Evolutionary conservation across 2,888 invertebrate species (phyloP).

Genomic region (Fabriciana adippe): DNA sequence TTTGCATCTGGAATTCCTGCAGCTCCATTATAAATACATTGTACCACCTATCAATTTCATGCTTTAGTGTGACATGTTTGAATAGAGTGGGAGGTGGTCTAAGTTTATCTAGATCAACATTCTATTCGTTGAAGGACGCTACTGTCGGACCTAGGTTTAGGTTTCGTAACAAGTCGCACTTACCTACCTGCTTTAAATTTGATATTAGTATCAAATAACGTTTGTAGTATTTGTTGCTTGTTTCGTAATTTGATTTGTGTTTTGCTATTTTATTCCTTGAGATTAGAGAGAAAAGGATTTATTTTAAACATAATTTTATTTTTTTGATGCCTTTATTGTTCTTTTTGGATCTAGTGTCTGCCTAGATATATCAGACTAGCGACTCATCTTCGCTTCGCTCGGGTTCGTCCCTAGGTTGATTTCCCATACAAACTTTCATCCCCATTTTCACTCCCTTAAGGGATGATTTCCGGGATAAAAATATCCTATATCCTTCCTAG

Average conservation of each 20-base stretch:
- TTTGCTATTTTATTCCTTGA: slow-evolving; percentile 7
- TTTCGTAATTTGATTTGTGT: slow-evolving; percentile 30
- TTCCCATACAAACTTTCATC: too few relatives aligned
- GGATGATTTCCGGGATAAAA: too few relatives aligned
- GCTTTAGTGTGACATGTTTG: slow-evolving; percentile 51
- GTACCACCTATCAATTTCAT: slow-evolving; percentile 26
- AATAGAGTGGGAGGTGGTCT: slow-evolving; percentile 56
- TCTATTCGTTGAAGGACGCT: slow-evolving; percentile 66
- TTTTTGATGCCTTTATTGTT: too few relatives aligned
- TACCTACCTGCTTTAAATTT: slow-evolving; percentile 29
- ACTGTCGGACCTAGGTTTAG: slow-evolving; percentile 49
- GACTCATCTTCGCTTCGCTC: too few relatives aligned
- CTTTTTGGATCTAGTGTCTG: too few relatives aligned
- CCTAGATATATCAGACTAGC: too few relatives aligned
- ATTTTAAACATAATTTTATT: too few relatives aligned
- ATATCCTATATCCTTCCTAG: too few relatives aligned
- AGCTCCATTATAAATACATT: slow-evolving; percentile 4
- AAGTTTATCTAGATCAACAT: slow-evolving; percentile 62
- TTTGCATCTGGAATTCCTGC: not conserved
- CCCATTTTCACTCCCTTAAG: too few relatives aligned
- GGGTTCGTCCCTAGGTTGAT: too few relatives aligned
- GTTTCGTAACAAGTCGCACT: slow-evolving; percentile 32
- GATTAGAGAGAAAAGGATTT: not conserved
- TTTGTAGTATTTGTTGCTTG: slow-evolving; percentile 10
- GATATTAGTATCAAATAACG: slow-evolving; percentile 29